A percentile compares a stretch with the other conserved stretches of the same genome.
Conservation (phyloP, 1,140 invertebrate genomes). For the Drosophila nebulosa region DNA sequence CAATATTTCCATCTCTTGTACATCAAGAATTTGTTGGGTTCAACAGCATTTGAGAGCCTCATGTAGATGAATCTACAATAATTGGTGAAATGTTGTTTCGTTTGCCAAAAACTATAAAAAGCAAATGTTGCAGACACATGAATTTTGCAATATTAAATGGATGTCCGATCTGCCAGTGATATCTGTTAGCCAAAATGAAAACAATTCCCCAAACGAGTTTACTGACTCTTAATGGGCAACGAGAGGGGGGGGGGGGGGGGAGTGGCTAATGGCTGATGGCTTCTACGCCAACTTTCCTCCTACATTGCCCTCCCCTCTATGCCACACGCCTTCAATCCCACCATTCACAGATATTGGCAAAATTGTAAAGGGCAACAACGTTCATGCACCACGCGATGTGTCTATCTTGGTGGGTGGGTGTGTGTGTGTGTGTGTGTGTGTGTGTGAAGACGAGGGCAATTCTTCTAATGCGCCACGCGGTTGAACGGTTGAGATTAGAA, state of each 20-base stretch:
- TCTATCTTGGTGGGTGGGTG: neutral
- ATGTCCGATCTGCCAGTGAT: neutral
- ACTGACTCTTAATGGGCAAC: neutral
- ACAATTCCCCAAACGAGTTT: neutral
- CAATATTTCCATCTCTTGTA: no score
- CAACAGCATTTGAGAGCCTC: slow-evolving; percentile 26
- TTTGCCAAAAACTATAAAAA: slow-evolving; percentile 49
- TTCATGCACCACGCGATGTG: neutral
- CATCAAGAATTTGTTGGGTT: slow-evolving; percentile 4
- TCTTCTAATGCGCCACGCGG: slow-evolving; percentile 43
- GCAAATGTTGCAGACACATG: slow-evolving; percentile 3
- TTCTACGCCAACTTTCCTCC: neutral
- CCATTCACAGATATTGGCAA: slow-evolving; percentile 1
- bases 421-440: slow-evolving; percentile 19
- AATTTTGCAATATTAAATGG: slow-evolving; percentile 49
- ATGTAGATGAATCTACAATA: slow-evolving; percentile 20
- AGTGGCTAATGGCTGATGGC: neutral
- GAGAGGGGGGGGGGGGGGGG: no score
- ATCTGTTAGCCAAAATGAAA: neutral
- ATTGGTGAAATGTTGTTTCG: slow-evolving; percentile 17
- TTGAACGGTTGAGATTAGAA: slow-evolving; percentile 52
- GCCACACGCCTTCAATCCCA: no score
- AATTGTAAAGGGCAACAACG: slow-evolving; percentile 33
- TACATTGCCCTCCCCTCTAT: neutral
- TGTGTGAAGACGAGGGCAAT: slow-evolving; percentile 18